phyloP scores from a whole-genome alignment of 1,140 invertebrate species.

The Homarus americanus region DNA sequence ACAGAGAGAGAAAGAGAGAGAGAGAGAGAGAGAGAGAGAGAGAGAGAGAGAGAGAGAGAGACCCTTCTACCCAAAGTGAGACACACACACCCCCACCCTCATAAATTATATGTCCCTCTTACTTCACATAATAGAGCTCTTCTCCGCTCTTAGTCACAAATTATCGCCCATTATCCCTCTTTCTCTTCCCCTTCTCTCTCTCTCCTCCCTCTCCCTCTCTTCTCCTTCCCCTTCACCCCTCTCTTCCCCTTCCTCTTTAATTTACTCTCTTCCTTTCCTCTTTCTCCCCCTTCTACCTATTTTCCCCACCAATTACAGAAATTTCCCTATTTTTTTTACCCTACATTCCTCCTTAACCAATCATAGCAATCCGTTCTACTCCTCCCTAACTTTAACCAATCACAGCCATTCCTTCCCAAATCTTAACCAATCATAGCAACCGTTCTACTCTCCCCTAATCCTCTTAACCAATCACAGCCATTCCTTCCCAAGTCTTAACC shows the following conservation, averaged over 20 bases:
- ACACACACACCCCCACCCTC: neutral
- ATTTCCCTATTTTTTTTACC: neutral
- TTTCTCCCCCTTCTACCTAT: neutral
- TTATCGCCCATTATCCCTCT: neutral
- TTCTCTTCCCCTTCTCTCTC: neutral
- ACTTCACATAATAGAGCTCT: neutral
- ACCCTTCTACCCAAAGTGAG: neutral
- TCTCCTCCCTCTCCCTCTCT: neutral
- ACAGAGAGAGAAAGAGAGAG: conserved; percentile 1
- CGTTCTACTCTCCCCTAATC: too few relatives aligned
- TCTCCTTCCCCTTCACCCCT: neutral
- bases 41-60: too few relatives aligned
- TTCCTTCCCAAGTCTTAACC: too few relatives aligned
- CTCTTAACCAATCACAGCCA: too few relatives aligned
- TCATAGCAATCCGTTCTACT: neutral
- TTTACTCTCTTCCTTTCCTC: neutral
- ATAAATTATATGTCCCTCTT: neutral
- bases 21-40: conserved; percentile 16
- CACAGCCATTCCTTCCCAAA: too few relatives aligned
- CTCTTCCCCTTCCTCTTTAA: neutral
- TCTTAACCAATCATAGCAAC: too few relatives aligned
- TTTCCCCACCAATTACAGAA: neutral
- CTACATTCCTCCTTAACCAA: neutral
- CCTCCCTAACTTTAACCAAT: neutral
- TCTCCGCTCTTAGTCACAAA: neutral